Conservation (phyloP, 2,797 vertebrate genomes). For the Sus cebifrons region DNA sequence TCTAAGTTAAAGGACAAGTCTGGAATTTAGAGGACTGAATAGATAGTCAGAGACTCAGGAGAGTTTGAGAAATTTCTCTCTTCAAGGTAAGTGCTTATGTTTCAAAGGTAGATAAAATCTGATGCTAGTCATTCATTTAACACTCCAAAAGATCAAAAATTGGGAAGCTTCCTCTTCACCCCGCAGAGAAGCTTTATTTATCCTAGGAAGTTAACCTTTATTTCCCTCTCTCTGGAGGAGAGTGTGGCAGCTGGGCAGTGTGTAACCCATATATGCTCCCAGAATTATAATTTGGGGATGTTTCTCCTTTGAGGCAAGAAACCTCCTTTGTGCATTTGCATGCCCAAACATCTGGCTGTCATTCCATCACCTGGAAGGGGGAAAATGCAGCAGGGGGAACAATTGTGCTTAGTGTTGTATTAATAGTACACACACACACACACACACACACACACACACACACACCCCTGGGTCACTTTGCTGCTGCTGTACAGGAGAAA, state of each 20-base stretch:
- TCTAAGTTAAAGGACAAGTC: neutral
- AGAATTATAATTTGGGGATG: neutral
- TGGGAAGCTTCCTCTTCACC: neutral
- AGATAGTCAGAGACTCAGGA: neutral
- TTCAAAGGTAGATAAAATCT: constrained; percentile 51
- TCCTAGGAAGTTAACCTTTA: neutral
- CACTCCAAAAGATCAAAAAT: constrained; percentile 37
- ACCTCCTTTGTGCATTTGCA: neutral
- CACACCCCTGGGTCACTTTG: no score
- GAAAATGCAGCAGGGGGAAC: neutral
- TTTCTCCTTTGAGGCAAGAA: neutral
- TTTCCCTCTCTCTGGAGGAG: neutral
- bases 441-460: no score
- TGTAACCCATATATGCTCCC: neutral
- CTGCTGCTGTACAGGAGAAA: no score
- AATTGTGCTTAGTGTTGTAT: neutral
- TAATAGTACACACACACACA: neutral
- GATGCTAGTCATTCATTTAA: neutral
- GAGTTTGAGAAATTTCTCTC: neutral
- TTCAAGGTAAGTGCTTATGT: neutral
- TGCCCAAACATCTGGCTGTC: neutral
- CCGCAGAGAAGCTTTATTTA: constrained; percentile 39
- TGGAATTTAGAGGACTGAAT: constrained; percentile 47
- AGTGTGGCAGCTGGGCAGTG: neutral
- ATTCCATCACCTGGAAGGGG: neutral